Evolutionary conservation across 92 coral and sea anemone genomes (phyloP).

Genomic region (Isaurus tuberculatus): DNA sequence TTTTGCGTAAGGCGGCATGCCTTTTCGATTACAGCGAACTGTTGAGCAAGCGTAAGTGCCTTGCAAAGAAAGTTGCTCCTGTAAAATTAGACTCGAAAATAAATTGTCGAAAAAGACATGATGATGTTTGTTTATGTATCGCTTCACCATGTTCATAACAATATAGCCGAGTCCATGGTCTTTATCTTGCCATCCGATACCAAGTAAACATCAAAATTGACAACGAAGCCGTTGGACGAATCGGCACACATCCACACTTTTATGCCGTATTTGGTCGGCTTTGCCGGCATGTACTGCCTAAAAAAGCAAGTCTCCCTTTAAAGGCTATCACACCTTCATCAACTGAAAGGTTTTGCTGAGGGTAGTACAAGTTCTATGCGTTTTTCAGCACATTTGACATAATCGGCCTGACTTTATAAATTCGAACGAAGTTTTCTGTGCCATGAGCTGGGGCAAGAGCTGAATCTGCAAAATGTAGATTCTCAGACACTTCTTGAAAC

Average conservation of each 20-base stretch:
- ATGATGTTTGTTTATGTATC: constrained; percentile 51
- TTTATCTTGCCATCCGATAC: constrained; percentile 36
- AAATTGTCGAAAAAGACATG: constrained; percentile 24
- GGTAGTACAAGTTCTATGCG: too few species aligned
- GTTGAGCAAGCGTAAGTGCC: constrained; percentile 60
- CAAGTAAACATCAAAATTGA: constrained; percentile 39
- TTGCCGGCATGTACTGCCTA: neutral
- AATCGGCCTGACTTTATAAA: too few species aligned
- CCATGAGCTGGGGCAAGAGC: too few species aligned
- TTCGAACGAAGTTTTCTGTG: too few species aligned
- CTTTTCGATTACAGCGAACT: constrained; percentile 47
- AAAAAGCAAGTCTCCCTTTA: neutral
- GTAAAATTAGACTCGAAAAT: constrained; percentile 48
- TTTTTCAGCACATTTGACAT: too few species aligned
- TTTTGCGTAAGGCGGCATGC: constrained; percentile 45
- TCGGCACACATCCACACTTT: neutral
- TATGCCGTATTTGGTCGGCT: neutral
- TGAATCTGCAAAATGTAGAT: too few species aligned
- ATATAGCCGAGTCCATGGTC: constrained; percentile 54
- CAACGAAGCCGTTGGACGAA: constrained; percentile 50
- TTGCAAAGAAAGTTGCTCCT: neutral
- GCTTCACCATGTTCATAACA: constrained; percentile 48
- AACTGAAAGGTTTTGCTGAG: neutral
- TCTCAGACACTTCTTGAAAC: too few species aligned
- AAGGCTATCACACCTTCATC: neutral